phyloP scores from a whole-genome alignment of 2,797 vertebrate species.

The Sebastes ruberrimus region DNA sequence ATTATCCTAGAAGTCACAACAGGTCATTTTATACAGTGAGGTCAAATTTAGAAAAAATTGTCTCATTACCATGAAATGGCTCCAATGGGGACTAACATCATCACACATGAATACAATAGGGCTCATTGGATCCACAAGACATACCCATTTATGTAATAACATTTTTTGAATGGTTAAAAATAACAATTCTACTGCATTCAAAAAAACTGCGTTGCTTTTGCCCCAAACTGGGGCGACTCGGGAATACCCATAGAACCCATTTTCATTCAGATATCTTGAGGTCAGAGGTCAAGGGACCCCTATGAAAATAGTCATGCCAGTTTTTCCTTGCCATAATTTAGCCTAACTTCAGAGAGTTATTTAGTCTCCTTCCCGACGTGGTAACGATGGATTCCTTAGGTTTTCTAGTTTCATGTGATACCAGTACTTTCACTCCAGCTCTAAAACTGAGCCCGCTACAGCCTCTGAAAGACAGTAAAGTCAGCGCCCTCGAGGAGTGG shows the following conservation, averaged over 20 bases:
- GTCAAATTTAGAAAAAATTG: no score
- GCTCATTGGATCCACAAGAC: not conserved
- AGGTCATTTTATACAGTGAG: not conserved
- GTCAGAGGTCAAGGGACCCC: not conserved
- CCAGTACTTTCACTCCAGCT: not conserved
- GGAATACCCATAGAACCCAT: not conserved
- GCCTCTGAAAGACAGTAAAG: no score
- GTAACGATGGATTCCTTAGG: not conserved
- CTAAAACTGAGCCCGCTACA: no score
- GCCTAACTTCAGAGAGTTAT: not conserved
- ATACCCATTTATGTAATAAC: not conserved
- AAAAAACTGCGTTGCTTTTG: not conserved
- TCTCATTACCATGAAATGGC: no score
- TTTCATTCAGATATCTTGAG: not conserved
- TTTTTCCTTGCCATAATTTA: not conserved
- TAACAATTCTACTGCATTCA: not conserved
- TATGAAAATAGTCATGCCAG: accelerated
- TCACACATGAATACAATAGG: not conserved
- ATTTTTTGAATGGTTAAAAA: not conserved
- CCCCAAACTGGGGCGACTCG: not conserved
- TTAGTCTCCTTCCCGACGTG: not conserved
- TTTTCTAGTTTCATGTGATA: not conserved
- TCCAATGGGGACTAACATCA: not conserved
- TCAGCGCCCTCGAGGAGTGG: no score
- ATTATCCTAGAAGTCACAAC: no score